Percentiles rank a stretch among this genome's conserved stretches.
These are phyloP conservation scores for Acrossocheilus wenchowensis DNA, from an alignment of 2,797 vertebrate genomes.

Conservation along the genomic window DNA sequence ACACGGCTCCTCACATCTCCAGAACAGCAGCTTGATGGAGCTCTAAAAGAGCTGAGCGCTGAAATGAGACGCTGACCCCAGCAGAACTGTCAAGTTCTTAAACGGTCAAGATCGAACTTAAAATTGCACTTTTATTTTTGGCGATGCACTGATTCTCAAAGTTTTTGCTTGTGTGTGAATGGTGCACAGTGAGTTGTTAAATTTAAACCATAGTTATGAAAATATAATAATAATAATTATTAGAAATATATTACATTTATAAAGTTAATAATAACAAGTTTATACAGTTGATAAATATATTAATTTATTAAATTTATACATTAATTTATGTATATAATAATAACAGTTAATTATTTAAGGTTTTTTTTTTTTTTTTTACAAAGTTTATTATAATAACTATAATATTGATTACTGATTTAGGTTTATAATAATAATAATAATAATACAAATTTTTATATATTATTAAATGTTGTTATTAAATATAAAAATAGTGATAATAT, in stretches of 20 bases:
- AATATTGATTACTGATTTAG: too few species aligned
- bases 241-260: background rate
- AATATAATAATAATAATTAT: background rate
- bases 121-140: background rate
- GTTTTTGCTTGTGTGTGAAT: background rate
- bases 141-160: background rate
- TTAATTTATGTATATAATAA: too few species aligned
- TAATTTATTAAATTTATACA: background rate
- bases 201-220: background rate
- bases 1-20: background rate
- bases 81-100: background rate
- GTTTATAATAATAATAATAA: too few species aligned
- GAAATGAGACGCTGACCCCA: background rate
- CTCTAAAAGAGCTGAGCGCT: background rate
- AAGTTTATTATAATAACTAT: too few species aligned
- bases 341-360: too few species aligned
- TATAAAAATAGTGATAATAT: too few species aligned
- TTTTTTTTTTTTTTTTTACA: too few species aligned
- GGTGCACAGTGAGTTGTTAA: background rate
- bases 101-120: background rate
- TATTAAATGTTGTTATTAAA: too few species aligned
- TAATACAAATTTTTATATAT: too few species aligned
- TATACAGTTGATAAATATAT: background rate
- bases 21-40: background rate
- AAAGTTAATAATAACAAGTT: background rate